These are phyloP conservation scores for Nematolebias whitei DNA, from an alignment of 2,113 vertebrate species.

Conservation along the genomic window DNA sequence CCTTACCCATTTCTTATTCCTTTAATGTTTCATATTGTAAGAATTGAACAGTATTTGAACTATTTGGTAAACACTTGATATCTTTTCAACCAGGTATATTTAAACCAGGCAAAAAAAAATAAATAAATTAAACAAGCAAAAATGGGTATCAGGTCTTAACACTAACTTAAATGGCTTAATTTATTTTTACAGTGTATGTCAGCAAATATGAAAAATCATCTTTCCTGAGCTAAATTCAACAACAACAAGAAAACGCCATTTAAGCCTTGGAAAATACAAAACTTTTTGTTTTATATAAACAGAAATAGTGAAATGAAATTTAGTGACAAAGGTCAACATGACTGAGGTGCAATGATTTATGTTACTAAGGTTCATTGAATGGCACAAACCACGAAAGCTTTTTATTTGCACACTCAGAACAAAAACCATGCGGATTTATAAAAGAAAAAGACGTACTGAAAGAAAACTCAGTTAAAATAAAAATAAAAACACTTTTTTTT, in stretches of 20 bases:
- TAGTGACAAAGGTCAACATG: slow-evolving; percentile 45
- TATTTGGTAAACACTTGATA: too few relatives aligned
- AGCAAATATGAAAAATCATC: slow-evolving; percentile 8
- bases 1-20: too few relatives aligned
- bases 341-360: slow-evolving; percentile 5
- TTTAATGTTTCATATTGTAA: too few relatives aligned
- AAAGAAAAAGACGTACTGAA: background rate
- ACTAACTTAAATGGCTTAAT: too few relatives aligned
- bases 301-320: slow-evolving; percentile 27
- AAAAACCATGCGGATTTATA: slow-evolving; percentile 19
- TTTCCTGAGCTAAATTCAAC: slow-evolving; percentile 12
- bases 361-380: slow-evolving; percentile 43
- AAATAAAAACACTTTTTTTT: background rate
- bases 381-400: slow-evolving; percentile 3
- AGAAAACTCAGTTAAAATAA: slow-evolving; percentile 6
- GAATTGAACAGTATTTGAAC: too few relatives aligned
- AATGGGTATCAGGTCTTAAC: too few relatives aligned
- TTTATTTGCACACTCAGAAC: slow-evolving; percentile 25
- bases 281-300: background rate
- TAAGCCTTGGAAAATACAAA: slow-evolving; percentile 30
- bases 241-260: slow-evolving; percentile 21
- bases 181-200: too few relatives aligned
- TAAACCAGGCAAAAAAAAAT: too few relatives aligned
- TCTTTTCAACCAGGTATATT: too few relatives aligned
- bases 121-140: too few relatives aligned